Evolutionary conservation across 2,113 vertebrate genomes (phyloP).

Genomic region (Leptosomus discolor): DNA sequence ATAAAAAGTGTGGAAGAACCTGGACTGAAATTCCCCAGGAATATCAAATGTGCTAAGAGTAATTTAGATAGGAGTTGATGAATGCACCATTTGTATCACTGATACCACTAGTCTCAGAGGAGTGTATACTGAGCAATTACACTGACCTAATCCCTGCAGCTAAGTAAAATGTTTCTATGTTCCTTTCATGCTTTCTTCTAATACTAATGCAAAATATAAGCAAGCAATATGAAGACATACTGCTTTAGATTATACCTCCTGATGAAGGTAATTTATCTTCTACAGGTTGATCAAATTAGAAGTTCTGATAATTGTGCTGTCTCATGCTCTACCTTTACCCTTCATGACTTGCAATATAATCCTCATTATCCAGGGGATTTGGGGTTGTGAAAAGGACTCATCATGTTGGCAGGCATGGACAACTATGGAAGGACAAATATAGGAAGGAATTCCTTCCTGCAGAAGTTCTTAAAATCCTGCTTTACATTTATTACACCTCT

Average conservation of each 20-base stretch:
- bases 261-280: not conserved
- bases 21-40: not conserved
- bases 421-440: not conserved
- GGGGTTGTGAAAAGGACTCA: not conserved
- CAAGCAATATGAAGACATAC: not conserved
- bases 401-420: not conserved
- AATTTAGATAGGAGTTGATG: not conserved
- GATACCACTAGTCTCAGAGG: not conserved
- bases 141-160: conserved; percentile 4
- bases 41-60: not conserved
- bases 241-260: not conserved
- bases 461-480: not conserved
- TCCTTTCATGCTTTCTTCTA: not conserved
- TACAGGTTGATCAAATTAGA: not conserved
- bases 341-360: not conserved
- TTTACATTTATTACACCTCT: not conserved
- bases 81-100: not conserved
- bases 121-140: not conserved
- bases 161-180: not conserved
- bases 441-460: not conserved
- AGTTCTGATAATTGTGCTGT: not conserved
- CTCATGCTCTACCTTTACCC: not conserved
- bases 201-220: not conserved
- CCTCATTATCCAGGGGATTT: not conserved
- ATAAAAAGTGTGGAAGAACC: not conserved